Evolutionary conservation across 2,888 invertebrate genomes (phyloP), one percentile per base, ranked within the genome.

Genomic region (Pachycephus smyrnensis): DNA sequence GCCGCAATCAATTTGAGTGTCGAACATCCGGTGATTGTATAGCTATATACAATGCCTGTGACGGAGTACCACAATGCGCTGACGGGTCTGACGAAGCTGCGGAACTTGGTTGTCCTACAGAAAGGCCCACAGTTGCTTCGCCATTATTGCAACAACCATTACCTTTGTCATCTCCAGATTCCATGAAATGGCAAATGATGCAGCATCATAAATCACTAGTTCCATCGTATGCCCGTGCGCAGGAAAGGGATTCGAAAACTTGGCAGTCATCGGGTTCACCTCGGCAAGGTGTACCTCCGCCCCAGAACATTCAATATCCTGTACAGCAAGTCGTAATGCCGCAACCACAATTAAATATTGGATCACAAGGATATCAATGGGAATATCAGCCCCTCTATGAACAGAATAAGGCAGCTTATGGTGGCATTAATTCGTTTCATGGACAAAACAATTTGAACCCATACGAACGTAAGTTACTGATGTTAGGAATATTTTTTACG

Each of bases 41-140:
- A 87, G 98, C 98, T 11, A 94, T 98, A 86, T 98, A 98, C 92
- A 98, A 98, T 92, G 97, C 97, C 12, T 98, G 98, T 89, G 97
- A 98, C 92, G 98, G 98, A 76, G 97, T 98, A 86, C 95, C 97
- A 36, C 98, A 98, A 92, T 98, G 97, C 92, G 94, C 96, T 2
- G 98, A 98, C 92, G 97, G 96, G 83, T 97, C 97, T 89, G 98
- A 98, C 92, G 98, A 98, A 92, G 96, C 96, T 75, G 95, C 96
- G 37, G 97, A 97, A 92, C 93, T 97, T 82, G 94, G 94, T 80
- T 96, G 96, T 89, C 96, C 95, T 4, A 88, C 92, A 11, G 92
- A 93, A 73, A 89, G 92, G 30, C 91, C 93, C 68, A 91, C 92
- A 3, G 80, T 91, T n/a, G 84, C 91, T 23, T 87, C 92, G 36